A percentile compares a stretch with the other conserved stretches of the same genome.
Evolutionary conservation across 2,888 invertebrate genomes (phyloP).

Genomic region (Masnerella sp.): DNA sequence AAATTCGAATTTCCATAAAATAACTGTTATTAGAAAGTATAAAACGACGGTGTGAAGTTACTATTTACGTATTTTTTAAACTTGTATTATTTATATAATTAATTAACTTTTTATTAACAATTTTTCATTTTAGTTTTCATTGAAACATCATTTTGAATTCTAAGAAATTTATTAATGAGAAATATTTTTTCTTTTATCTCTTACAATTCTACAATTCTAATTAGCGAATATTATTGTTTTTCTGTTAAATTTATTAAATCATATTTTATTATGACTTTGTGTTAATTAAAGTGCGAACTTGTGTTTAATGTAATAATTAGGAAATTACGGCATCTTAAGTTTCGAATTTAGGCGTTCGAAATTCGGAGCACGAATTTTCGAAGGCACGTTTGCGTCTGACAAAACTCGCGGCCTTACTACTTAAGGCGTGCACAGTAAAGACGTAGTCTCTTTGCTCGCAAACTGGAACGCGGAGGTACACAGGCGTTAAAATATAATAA

Average conservation of each 20-base stretch:
- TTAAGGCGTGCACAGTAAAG: slow-evolving; percentile 23
- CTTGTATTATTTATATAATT: slow-evolving; percentile 2
- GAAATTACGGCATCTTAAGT: background rate
- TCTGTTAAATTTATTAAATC: background rate
- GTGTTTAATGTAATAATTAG: too few relatives aligned
- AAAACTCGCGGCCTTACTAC: slow-evolving; percentile 34
- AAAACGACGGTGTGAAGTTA: too few relatives aligned
- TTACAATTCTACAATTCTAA: too few relatives aligned
- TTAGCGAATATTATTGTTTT: too few relatives aligned
- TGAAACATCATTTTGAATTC: too few relatives aligned
- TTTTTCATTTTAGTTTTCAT: background rate
- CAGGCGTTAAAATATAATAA: slow-evolving; percentile 22
- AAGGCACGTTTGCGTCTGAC: slow-evolving; percentile 18
- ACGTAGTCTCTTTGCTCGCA: slow-evolving; percentile 20
- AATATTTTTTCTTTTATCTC: too few relatives aligned
- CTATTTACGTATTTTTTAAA: too few relatives aligned
- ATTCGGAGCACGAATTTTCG: background rate
- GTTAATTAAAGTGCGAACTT: too few relatives aligned
- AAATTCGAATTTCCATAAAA: too few relatives aligned
- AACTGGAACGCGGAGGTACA: slow-evolving; percentile 1
- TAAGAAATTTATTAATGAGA: too few relatives aligned
- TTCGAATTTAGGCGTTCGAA: background rate
- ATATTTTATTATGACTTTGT: background rate
- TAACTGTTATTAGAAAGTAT: too few relatives aligned
- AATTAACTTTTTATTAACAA: background rate